Base-by-base conservation (phyloP, 2,113 vertebrate genomes). In the Athene cunicularia region DNA sequence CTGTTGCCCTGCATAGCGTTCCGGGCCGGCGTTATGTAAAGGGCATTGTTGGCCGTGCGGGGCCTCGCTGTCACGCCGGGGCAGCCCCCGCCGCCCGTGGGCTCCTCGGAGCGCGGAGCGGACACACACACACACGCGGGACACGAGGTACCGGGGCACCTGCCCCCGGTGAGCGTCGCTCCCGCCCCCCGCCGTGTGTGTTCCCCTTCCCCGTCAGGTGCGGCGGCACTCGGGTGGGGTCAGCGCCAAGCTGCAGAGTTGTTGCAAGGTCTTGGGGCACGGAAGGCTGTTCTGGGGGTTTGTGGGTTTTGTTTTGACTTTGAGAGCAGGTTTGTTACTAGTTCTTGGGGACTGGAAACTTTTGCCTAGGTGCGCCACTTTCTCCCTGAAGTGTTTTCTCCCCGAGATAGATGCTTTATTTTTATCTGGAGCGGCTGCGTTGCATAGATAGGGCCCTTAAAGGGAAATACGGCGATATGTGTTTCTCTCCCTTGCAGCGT, bases 21-120 rank as follows among this genome's bases (percentile, higher is more conserved):
- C n/a, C n/a, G 92, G 90, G 88, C 73, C 91, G 52, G 95, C 97
- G 82, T 96, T 98, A 98, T 98, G 95, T 98, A 93, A 97, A 97
- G 97, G 91, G 96, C 96, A 98, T 98, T 98, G 98, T 98, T 97
- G 97, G 92, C 81, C 88, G 49, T 92, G 90, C 96, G 91, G 89
- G 73, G 93, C 92, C 80, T 74, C 59, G 75, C 64, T 62, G 74
- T 41, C 74, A 62, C 28, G 50, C 88, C 64, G 37, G 85, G 85
- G 58, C 55, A 64, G 94, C 68, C 88, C 94, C 63, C 41, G 64
- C 64, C 12, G 80, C 90, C 23, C 39, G 37, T 20, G 70, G 81
- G 52, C 35, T 49, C 43, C 53, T 9, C 32, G 3, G 30, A 23
- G 35, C 19, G 45, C 9, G 45, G 45, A 21, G 45, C 8, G 45